Evolutionary conservation across 2,888 invertebrate genomes (phyloP).

Genomic region (Lordiphosa andalusiaca): DNA sequence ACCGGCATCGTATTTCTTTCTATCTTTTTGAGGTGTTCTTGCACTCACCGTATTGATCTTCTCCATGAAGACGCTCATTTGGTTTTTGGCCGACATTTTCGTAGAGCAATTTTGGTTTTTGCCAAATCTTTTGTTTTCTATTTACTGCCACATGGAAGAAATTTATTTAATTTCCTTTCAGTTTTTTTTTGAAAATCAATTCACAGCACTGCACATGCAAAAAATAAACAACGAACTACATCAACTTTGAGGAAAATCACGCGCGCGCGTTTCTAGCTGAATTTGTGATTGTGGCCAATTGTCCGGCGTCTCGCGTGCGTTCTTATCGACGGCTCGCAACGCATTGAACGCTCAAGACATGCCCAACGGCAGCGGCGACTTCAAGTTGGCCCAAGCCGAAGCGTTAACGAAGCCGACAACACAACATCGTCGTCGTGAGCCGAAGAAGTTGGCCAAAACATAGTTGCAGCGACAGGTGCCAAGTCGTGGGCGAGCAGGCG

Average conservation of each 20-base stretch:
- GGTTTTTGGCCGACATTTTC: constrained; percentile 86
- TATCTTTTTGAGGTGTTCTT: too few species aligned
- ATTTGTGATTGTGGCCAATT: constrained; percentile 6
- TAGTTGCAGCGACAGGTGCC: constrained; percentile 65
- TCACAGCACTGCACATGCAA: constrained; percentile 12
- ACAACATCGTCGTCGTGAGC: constrained; percentile 17
- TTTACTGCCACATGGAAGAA: too few species aligned
- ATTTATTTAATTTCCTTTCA: background rate
- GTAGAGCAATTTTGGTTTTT: background rate
- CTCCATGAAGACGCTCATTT: constrained; percentile 86
- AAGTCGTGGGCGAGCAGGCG: constrained; percentile 3
- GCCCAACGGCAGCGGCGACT: constrained; percentile 33
- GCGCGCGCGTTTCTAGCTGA: constrained; percentile 46
- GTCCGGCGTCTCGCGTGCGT: constrained; percentile 56
- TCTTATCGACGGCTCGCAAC: constrained; percentile 76
- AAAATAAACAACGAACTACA: background rate
- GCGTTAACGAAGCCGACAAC: constrained; percentile 16
- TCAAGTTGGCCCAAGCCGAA: constrained; percentile 17
- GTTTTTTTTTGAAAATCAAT: constrained; percentile 9
- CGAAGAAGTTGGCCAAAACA: constrained; percentile 59
- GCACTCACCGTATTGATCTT: constrained; percentile 87
- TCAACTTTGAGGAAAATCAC: constrained; percentile 18
- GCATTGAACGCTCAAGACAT: constrained; percentile 71
- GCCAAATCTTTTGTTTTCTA: background rate
- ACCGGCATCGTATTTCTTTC: too few species aligned